Percentiles rank a stretch among this genome's conserved stretches.
Evolutionary conservation across 1,140 invertebrate species (phyloP).

Genomic region (Calycopis cecrops): DNA sequence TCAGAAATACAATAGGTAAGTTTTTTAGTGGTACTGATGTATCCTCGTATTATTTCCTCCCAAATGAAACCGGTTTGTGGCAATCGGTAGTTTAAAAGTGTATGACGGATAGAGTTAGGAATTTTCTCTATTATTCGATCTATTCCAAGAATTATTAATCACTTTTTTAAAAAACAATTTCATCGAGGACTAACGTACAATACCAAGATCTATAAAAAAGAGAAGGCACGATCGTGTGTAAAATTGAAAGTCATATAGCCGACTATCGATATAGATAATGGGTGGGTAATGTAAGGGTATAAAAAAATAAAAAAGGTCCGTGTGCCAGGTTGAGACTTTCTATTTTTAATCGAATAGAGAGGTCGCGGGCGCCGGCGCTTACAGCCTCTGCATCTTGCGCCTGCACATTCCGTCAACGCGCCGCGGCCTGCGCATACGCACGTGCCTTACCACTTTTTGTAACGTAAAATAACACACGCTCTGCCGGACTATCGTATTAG

Average conservation of each 20-base stretch:
- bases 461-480: constrained; percentile 12
- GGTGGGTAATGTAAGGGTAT: constrained; percentile 49
- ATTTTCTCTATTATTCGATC: too few relatives aligned
- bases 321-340: constrained; percentile 64
- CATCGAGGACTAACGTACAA: too few relatives aligned
- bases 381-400: constrained; percentile 55
- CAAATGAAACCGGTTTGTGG: too few relatives aligned
- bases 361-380: constrained; percentile 56
- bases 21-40: too few relatives aligned
- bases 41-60: too few relatives aligned
- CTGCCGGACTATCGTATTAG: constrained; percentile 14
- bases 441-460: constrained; percentile 23
- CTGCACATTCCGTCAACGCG: constrained; percentile 63
- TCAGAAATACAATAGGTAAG: too few relatives aligned
- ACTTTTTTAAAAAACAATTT: too few relatives aligned
- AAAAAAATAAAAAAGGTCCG: constrained; percentile 60
- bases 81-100: too few relatives aligned
- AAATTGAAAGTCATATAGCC: constrained; percentile 37
- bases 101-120: too few relatives aligned
- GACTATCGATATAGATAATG: constrained; percentile 46
- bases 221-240: constrained; percentile 38
- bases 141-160: too few relatives aligned
- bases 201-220: not conserved
- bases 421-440: constrained; percentile 57
- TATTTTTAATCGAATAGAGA: constrained; percentile 69